Evolutionary conservation across 2,113 vertebrate species (phyloP).

Genomic region (Coregonus clupeaformis): DNA sequence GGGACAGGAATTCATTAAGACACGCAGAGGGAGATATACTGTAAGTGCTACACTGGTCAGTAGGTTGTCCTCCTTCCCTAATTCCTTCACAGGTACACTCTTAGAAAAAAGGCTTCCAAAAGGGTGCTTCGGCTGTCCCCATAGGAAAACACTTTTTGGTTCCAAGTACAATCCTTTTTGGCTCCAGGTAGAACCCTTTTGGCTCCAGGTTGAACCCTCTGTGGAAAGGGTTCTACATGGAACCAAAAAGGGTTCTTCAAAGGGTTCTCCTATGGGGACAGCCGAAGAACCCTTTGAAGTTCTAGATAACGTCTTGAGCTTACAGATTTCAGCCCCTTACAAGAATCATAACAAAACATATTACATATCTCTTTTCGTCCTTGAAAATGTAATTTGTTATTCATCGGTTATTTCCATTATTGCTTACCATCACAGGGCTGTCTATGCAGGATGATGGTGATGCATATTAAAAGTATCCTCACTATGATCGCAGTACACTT

Average conservation of each 20-base stretch:
- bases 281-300: too few relatives aligned
- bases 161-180: too few relatives aligned
- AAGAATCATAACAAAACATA: not conserved
- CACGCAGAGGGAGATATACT: not conserved
- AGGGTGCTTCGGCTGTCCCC: too few relatives aligned
- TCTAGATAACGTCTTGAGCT: not conserved
- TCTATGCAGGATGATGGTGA: not conserved
- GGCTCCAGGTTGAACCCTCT: too few relatives aligned
- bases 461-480: conserved; percentile 59
- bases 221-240: too few relatives aligned
- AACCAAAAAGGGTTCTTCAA: too few relatives aligned
- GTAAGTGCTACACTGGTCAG: not conserved
- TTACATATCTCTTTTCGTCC: not conserved
- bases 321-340: too few relatives aligned
- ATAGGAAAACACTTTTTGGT: too few relatives aligned
- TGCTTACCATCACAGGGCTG: not conserved
- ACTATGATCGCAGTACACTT: conserved; percentile 40
- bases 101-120: too few relatives aligned
- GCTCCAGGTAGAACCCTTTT: too few relatives aligned
- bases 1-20: not conserved
- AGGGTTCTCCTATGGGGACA: too few relatives aligned
- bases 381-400: conserved; percentile 15
- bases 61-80: not conserved
- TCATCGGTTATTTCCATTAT: not conserved
- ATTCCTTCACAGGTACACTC: too few relatives aligned